These are phyloP conservation scores for Catostylus mosaicus DNA, from an alignment of 30 jellyfish, hydroid and myxozoan species.

Conservation along the genomic window DNA sequence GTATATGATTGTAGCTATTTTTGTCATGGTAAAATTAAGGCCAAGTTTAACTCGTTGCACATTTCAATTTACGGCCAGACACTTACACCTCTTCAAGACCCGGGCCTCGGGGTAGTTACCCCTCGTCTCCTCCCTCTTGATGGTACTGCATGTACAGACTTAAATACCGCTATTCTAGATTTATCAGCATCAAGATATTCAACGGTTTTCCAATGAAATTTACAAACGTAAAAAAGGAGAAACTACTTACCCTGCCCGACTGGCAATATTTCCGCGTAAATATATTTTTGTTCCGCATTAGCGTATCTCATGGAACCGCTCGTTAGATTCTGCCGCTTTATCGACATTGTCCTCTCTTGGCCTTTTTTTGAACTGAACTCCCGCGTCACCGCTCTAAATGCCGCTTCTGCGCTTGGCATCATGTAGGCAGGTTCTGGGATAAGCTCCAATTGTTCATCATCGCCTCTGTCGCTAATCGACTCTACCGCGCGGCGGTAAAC, in stretches of 20 bases:
- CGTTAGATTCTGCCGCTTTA: constrained; percentile 15
- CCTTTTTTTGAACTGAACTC: not conserved
- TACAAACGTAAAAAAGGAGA: not conserved
- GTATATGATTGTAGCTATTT: too few species aligned
- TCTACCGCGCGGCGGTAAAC: constrained; percentile 7
- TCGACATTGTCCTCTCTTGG: constrained; percentile 23
- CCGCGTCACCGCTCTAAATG: not conserved
- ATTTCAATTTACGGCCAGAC: too few species aligned
- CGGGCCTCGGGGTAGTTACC: too few species aligned
- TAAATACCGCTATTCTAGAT: too few species aligned
- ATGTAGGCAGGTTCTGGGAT: not conserved
- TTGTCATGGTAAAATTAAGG: too few species aligned
- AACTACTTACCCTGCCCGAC: constrained; percentile 50
- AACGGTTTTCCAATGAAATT: too few species aligned
- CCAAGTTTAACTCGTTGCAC: too few species aligned
- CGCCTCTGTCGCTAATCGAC: not conserved
- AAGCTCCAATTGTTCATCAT: not conserved
- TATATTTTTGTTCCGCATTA: not conserved
- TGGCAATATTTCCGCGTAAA: constrained; percentile 49
- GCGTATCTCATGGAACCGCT: not conserved
- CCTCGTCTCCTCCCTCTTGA: too few species aligned
- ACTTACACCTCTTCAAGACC: too few species aligned
- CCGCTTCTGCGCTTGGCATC: not conserved
- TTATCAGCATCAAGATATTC: too few species aligned
- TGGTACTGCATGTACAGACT: too few species aligned